Evolutionary conservation across 2,797 vertebrate genomes (phyloP).

Genomic region (Phylloscopus collybita): DNA sequence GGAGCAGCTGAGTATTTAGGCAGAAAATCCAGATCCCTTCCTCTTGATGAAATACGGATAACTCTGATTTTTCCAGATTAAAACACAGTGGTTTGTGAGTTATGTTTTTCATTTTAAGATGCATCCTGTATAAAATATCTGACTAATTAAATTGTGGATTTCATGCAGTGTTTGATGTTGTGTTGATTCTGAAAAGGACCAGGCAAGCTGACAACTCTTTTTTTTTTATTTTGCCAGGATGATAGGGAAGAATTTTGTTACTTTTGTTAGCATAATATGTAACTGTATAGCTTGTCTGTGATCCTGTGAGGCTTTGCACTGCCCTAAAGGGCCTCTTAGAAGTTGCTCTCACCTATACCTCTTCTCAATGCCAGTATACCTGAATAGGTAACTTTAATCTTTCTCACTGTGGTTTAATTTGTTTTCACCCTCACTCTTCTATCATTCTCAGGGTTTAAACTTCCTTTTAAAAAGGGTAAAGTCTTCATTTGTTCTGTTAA

Average conservation of each 20-base stretch:
- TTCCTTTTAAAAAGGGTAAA: neutral
- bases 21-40: conserved; percentile 4
- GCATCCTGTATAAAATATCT: conserved; percentile 49
- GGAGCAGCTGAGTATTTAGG: neutral
- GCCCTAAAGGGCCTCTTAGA: neutral
- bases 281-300: neutral
- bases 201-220: neutral
- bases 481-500: neutral
- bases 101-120: conserved; percentile 55
- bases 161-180: conserved; percentile 29
- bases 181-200: conserved; percentile 29
- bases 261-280: neutral
- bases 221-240: neutral
- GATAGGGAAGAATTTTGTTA: neutral
- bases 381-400: neutral
- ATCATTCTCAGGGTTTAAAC: neutral
- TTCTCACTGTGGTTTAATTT: neutral
- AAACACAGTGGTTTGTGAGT: conserved; percentile 2
- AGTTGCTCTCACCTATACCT: neutral
- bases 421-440: neutral
- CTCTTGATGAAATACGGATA: conserved; percentile 12
- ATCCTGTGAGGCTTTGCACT: neutral
- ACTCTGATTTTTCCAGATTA: conserved; percentile 32
- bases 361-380: neutral
- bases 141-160: conserved; percentile 47